Evolutionary conservation across 1,140 invertebrate genomes (phyloP), one percentile per base, ranked within the genome.

Genomic region (Ceratitis capitata): DNA sequence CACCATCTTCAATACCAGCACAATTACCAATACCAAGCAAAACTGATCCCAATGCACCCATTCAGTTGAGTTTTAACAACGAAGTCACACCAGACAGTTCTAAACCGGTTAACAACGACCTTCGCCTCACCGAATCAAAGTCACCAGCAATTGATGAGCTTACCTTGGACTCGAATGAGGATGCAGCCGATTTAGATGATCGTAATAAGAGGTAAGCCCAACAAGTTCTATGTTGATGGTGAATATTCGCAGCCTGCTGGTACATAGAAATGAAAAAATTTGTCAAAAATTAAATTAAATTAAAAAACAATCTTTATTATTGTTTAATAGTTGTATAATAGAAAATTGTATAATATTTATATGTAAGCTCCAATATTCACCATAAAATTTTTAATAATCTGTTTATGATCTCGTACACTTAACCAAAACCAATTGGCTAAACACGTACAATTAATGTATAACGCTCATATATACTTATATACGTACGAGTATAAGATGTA

Each of bases 181-280:
- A 94, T 86, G 91, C 93, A 58, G 95, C 94, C 87, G 96, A 96
- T 89, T 84, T 90, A 83, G 95, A 96, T 89, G 95, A 96, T 90
- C 94, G 96, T 88, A 95, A 96, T 92, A 97, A 97, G 89, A 94
- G 95, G 93, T 94, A 87, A 85, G 35, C 19, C 39, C 49, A 69
- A 49, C 39, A 42, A 64, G 26, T 74, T 53, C 69, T 78, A 10
- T 47, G 23, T 78, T 78, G n/a, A 35, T 78, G 69, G 69, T 78
- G n/a, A 45, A 26, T 23, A 32, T 45, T 74, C 45, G 35, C 1
- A 47, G 19, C 14, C 39, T 2, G 32, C 12, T n/a, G n/a, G n/a
- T n/a, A n/a, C n/a, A n/a, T n/a, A n/a, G n/a, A n/a, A n/a, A n/a
- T n/a, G n/a, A n/a, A n/a, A n/a, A n/a, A n/a, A n/a, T n/a, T n/a